Percentiles rank a stretch among this genome's conserved stretches.
phyloP scores from a whole-genome alignment of 2,888 invertebrate species.

The Iphiclides podalirius region DNA sequence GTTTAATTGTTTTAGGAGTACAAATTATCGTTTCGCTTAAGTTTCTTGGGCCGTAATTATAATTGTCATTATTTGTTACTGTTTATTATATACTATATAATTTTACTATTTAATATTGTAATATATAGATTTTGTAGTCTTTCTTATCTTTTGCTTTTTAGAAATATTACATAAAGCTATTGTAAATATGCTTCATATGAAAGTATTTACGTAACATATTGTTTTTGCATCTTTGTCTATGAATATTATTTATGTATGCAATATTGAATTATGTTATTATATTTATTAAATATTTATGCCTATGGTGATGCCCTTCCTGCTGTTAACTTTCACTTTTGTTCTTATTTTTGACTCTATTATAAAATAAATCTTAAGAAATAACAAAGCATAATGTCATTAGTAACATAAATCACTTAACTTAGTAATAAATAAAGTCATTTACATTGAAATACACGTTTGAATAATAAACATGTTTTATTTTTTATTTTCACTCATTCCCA shows the following conservation, averaged over 20 bases:
- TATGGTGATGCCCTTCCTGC: constrained; percentile 41
- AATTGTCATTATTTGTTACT: too few relatives aligned
- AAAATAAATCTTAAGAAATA: constrained; percentile 55
- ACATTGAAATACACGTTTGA: constrained; percentile 15
- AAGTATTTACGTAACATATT: constrained; percentile 65
- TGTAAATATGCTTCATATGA: constrained; percentile 71
- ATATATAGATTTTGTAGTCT: constrained; percentile 23
- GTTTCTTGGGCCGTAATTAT: constrained; percentile 50
- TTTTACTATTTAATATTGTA: constrained; percentile 27
- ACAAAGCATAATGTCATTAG: constrained; percentile 43
- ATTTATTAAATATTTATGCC: constrained; percentile 17
- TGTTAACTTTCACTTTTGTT: constrained; percentile 37
- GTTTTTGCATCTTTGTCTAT: constrained; percentile 55
- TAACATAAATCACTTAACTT: constrained; percentile 24
- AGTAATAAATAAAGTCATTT: constrained; percentile 18
- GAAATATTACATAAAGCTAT: constrained; percentile 46
- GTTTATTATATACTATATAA: constrained; percentile 37
- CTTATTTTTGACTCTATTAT: constrained; percentile 33
- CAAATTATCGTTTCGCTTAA: constrained; percentile 46
- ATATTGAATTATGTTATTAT: constrained; percentile 24
- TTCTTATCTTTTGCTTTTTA: constrained; percentile 24
- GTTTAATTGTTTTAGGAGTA: constrained; percentile 47
- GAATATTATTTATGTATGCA: constrained; percentile 21
- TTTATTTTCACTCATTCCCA: constrained; percentile 2
- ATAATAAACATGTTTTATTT: background rate